Conservation (phyloP, 2,797 vertebrate species). For the Leptatherina wallacei region DNA sequence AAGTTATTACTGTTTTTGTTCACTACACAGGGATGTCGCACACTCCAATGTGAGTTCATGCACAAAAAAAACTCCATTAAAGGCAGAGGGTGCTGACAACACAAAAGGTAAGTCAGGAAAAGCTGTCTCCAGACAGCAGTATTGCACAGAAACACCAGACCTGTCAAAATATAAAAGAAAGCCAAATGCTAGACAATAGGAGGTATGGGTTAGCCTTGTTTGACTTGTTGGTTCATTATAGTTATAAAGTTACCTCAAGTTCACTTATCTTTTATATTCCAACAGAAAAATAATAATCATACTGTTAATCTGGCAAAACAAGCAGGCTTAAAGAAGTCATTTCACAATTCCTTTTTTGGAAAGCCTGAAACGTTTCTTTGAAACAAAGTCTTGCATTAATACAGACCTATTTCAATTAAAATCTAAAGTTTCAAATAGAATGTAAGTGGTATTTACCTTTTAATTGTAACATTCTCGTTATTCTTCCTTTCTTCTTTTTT, state of each 20-base stretch:
- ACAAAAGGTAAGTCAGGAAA: not conserved
- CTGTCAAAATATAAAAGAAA: not conserved
- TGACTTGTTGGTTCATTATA: not conserved
- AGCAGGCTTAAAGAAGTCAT: not conserved
- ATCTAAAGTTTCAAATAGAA: not conserved
- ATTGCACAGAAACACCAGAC: conserved; percentile 20
- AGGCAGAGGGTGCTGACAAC: not conserved
- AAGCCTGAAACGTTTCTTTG: not conserved
- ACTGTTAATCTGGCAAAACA: not conserved
- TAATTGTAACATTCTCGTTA: not conserved
- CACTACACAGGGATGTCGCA: not conserved
- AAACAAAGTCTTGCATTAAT: not conserved
- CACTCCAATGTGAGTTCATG: not conserved
- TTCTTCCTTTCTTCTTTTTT: not conserved
- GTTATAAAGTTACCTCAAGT: not conserved
- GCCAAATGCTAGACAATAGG: not conserved
- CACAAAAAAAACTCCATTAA: not conserved
- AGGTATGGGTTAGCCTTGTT: not conserved
- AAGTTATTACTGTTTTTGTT: not conserved
- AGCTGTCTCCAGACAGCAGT: not conserved
- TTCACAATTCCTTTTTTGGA: not conserved
- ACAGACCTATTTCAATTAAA: not conserved
- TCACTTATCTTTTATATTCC: not conserved
- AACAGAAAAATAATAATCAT: conserved; percentile 5
- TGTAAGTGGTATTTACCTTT: not conserved